phyloP scores from a whole-genome alignment of 2,888 invertebrate species.

The Spatulosminthurus flaviceps region DNA sequence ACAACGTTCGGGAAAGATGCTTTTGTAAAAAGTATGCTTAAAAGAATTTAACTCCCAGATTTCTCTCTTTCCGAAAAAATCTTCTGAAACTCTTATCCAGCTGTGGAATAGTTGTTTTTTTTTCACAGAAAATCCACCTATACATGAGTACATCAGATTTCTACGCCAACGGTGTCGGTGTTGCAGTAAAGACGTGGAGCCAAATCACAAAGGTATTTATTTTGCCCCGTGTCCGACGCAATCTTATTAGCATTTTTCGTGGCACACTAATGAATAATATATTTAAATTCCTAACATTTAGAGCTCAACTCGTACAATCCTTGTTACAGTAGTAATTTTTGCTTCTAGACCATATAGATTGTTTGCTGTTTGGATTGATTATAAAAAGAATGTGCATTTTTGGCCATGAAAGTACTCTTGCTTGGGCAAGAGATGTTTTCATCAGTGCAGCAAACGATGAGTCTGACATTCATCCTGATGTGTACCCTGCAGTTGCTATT shows the following conservation, averaged over 20 bases:
- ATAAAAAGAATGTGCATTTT: background rate
- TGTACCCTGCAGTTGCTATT: background rate
- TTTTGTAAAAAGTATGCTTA: conserved; percentile 20
- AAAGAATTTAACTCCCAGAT: too few species aligned
- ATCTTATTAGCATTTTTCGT: background rate
- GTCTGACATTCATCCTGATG: conserved; percentile 21
- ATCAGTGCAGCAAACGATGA: conserved; percentile 25
- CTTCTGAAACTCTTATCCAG: too few species aligned
- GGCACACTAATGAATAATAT: background rate
- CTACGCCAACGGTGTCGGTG: background rate
- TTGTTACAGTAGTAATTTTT: too few species aligned
- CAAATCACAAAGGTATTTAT: background rate
- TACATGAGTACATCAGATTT: conserved; percentile 20
- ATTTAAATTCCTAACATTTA: background rate
- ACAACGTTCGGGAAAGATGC: background rate
- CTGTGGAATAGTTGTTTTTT: background rate
- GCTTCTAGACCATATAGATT: conserved; percentile 20
- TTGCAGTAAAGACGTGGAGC: background rate
- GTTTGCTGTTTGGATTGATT: conserved; percentile 23
- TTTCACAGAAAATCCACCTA: conserved; percentile 23
- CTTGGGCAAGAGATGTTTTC: conserved; percentile 22
- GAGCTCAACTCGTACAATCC: background rate
- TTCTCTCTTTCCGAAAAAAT: too few species aligned
- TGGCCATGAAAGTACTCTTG: background rate
- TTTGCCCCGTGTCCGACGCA: background rate